phyloP scores from a whole-genome alignment of 2,113 vertebrate genomes.

The Calcarius ornatus region DNA sequence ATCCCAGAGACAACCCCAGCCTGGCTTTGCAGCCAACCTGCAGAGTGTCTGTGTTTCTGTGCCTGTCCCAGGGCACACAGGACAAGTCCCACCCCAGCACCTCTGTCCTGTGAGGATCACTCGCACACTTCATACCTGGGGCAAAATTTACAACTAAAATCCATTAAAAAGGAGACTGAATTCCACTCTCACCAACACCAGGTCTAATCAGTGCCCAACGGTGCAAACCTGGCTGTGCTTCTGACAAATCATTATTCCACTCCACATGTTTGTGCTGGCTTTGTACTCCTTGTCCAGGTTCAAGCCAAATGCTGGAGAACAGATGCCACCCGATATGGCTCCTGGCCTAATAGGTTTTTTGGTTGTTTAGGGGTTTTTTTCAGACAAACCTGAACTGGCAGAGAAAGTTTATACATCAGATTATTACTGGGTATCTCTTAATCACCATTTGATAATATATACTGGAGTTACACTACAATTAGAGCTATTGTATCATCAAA shows the following conservation, averaged over 20 bases:
- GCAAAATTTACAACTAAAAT: not conserved
- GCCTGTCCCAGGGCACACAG: rapidly evolving
- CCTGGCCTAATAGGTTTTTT: not conserved
- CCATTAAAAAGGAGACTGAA: rapidly evolving
- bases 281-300: not conserved
- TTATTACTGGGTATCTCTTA: not conserved
- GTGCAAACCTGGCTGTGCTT: not conserved
- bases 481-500: not conserved
- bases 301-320: not conserved
- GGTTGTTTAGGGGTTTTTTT: not conserved
- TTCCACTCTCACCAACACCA: not conserved
- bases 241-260: not conserved
- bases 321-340: not conserved
- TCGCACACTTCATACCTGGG: not conserved
- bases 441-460: not conserved
- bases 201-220: not conserved
- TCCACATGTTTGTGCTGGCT: not conserved
- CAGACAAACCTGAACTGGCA: not conserved
- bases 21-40: not conserved
- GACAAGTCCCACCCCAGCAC: not conserved
- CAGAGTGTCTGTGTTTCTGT: not conserved
- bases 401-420: not conserved
- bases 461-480: not conserved
- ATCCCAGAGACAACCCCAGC: not conserved
- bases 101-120: not conserved